These are phyloP conservation scores for Eudemis profundana DNA, from an alignment of 2,888 invertebrate species.

Conservation along the genomic window DNA sequence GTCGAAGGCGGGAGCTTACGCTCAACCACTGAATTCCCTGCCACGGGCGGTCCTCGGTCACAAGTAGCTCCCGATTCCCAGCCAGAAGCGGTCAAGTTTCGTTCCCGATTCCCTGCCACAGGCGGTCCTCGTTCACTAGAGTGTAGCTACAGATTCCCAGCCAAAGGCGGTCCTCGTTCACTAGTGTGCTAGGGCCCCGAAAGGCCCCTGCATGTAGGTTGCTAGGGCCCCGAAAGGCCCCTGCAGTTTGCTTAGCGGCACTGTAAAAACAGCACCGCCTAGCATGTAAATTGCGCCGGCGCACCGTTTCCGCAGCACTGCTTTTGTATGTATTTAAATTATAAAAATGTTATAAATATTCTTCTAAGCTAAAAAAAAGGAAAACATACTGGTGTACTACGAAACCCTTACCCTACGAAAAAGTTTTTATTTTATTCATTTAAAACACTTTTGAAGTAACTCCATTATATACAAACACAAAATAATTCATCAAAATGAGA, in stretches of 20 bases:
- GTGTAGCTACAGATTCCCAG: neutral
- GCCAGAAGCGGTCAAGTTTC: neutral
- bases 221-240: too few relatives aligned
- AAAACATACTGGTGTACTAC: too few relatives aligned
- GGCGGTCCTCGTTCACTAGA: neutral
- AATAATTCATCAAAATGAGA: too few relatives aligned
- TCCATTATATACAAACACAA: too few relatives aligned
- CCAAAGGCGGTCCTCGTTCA: neutral
- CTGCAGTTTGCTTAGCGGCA: neutral
- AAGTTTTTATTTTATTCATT: too few relatives aligned
- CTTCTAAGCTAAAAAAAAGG: too few relatives aligned
- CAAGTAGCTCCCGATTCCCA: neutral
- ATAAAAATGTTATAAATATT: too few relatives aligned
- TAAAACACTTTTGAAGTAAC: too few relatives aligned
- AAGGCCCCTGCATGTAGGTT: too few relatives aligned
- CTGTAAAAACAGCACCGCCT: conserved; percentile 1
- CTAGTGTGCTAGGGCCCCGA: too few relatives aligned
- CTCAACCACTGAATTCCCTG: neutral
- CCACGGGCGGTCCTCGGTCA: neutral
- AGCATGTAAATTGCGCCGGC: neutral
- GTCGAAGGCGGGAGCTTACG: neutral
- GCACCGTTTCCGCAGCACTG: neutral
- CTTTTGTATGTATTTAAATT: too few relatives aligned
- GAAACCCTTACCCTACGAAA: too few relatives aligned
- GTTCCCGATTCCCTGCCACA: neutral